These are phyloP conservation scores for Dromiciops gliroides DNA, from an alignment of 2,113 vertebrate genomes.

Conservation along the genomic window DNA sequence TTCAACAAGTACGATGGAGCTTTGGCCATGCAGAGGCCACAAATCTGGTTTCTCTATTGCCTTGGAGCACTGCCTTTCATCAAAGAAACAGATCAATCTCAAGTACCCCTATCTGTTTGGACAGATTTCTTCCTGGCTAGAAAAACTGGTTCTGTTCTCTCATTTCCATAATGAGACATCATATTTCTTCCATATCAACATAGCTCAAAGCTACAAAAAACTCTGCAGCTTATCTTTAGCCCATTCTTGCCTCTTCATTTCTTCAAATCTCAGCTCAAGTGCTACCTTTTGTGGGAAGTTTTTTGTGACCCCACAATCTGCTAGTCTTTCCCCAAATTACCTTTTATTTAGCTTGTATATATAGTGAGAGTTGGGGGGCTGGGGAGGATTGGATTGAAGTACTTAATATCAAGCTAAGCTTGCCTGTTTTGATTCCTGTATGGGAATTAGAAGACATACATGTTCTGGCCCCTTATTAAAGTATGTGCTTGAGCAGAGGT, in stretches of 20 bases:
- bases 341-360: neutral
- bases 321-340: neutral
- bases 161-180: neutral
- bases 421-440: neutral
- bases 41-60: neutral
- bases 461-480: neutral
- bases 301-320: neutral
- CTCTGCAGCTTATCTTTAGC: neutral
- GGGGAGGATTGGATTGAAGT: neutral
- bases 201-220: neutral
- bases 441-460: neutral
- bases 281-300: neutral
- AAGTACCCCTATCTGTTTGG: constrained; percentile 15
- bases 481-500: neutral
- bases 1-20: constrained; percentile 4
- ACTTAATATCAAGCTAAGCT: neutral
- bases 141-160: constrained; percentile 8
- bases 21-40: neutral
- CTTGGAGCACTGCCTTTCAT: constrained; percentile 18
- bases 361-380: no score
- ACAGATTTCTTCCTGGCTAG: constrained; percentile 25
- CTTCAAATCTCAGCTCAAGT: neutral
- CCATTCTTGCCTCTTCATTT: neutral
- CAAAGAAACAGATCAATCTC: neutral
- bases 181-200: neutral